Conservation (phyloP, 1,140 invertebrate genomes). For the Brachionus rotundiformis region DNA sequence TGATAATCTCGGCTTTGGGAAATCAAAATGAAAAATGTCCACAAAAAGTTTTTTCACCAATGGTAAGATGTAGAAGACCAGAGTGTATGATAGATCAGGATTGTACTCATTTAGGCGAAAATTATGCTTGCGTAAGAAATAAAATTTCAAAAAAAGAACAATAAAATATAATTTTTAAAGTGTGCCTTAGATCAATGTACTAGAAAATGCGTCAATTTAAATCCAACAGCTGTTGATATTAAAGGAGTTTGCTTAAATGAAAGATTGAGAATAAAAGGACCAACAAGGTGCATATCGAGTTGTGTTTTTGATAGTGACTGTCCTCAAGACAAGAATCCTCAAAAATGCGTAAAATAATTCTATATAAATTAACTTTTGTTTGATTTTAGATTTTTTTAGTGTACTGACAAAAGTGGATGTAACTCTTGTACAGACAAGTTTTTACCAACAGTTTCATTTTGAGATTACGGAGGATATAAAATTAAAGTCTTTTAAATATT, state of each 20-base stretch:
- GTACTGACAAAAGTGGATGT: too few species aligned
- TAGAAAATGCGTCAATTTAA: neutral
- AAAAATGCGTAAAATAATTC: conserved; percentile 41
- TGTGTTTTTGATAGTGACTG: neutral
- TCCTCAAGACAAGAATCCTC: neutral
- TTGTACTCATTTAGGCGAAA: neutral
- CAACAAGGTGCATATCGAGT: neutral
- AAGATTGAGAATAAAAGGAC: neutral
- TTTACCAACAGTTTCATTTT: too few species aligned
- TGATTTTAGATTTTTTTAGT: too few species aligned
- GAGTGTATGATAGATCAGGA: neutral
- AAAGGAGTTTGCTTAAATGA: neutral
- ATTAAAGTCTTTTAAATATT: too few species aligned
- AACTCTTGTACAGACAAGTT: too few species aligned
- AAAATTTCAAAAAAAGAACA: neutral
- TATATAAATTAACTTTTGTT: too few species aligned
- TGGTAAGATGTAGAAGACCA: neutral
- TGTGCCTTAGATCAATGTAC: neutral
- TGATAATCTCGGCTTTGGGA: too few species aligned
- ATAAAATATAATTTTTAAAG: neutral
- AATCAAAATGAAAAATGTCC: too few species aligned
- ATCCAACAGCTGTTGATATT: neutral
- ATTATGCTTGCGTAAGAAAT: neutral
- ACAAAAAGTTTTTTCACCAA: neutral
- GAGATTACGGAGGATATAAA: too few species aligned